Base-by-base conservation (phyloP, 2,113 vertebrate genomes). In the Pycnonotus jocosus region DNA sequence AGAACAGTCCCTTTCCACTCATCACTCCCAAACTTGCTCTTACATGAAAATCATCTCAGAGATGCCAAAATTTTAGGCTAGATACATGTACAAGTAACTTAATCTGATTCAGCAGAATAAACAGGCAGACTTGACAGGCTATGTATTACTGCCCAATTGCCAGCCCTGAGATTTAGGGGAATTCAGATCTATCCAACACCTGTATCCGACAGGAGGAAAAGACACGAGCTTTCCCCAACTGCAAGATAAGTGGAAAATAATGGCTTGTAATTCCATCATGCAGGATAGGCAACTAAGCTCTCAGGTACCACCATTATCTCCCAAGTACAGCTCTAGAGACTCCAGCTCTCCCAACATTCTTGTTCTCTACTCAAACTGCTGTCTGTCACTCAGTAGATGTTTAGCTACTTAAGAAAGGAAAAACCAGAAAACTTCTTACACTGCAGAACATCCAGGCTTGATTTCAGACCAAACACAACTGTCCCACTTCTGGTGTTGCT, bases 401-500 rank as follows among this genome's bases (percentile, higher is more conserved):
- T 27, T 50, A 50, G 57, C 28, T 81, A 68, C 73, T 88, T n/a
- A 20, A 53, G 27, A 79, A 84, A 85, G 10, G 7, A 50, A 70
- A 42, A 78, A 30, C 18, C 24, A 7, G 35, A 79, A 47, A 88
- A 79, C 8, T 53, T 86, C 23, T 60, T 50, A 87, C 8, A 44
- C n/a, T 68, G 53, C 37, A 88, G 37, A 24, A 76, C 14, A 47
- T 64, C 6, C 68, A 37, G 21, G 18, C 19, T 64, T 68, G 53
- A 76, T 82, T 90, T 94, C 66, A 92, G 66, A 82, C 48, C 51
- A 88, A 68, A 79, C 35, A 68, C 33, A 94, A 54, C 47, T 10
- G 1, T 85, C 24, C 24, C 28, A 44, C 40, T 88, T 42, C 51
- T 13, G 56, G 35, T 14, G 23, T 8, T 42, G 51, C 70, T 79